phyloP scores from a whole-genome alignment of 2,113 vertebrate genomes.

The Cyanoderma ruficeps region DNA sequence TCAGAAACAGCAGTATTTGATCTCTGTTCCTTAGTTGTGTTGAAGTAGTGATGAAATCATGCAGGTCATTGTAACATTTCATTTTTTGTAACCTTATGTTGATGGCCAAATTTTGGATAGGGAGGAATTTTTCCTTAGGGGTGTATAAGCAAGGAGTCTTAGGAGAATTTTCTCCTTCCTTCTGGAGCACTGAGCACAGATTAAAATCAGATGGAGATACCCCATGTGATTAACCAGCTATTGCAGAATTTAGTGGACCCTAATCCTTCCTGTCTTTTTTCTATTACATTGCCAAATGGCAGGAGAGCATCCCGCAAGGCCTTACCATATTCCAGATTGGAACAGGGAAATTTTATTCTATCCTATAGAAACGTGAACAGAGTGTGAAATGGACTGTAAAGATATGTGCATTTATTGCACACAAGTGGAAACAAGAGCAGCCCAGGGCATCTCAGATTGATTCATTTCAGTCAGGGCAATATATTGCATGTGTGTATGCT shows the following conservation, averaged over 20 bases:
- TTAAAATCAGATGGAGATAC: not conserved
- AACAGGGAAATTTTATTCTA: constrained; percentile 35
- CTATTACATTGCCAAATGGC: constrained; percentile 17
- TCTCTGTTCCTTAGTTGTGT: not conserved
- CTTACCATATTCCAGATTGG: constrained; percentile 46
- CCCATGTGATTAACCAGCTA: not conserved
- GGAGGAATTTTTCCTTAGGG: not conserved
- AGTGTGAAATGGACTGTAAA: constrained; percentile 15
- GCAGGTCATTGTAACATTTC: constrained; percentile 14
- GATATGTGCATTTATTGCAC: constrained; percentile 29
- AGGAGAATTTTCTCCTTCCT: not conserved
- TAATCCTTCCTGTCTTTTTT: constrained; percentile 1
- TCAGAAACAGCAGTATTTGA: not conserved
- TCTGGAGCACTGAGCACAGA: not conserved
- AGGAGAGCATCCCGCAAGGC: not conserved
- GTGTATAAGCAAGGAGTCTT: not conserved
- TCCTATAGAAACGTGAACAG: constrained; percentile 27
- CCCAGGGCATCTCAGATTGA: not conserved
- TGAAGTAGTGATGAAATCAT: not conserved
- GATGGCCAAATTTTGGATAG: not conserved
- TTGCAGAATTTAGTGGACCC: not conserved
- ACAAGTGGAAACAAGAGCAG: not conserved
- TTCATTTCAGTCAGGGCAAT: not conserved
- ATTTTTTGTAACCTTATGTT: constrained; percentile 21
- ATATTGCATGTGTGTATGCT: not conserved